Evolutionary conservation across 2,888 invertebrate genomes (phyloP).

Genomic region (Uloborus plumipes): DNA sequence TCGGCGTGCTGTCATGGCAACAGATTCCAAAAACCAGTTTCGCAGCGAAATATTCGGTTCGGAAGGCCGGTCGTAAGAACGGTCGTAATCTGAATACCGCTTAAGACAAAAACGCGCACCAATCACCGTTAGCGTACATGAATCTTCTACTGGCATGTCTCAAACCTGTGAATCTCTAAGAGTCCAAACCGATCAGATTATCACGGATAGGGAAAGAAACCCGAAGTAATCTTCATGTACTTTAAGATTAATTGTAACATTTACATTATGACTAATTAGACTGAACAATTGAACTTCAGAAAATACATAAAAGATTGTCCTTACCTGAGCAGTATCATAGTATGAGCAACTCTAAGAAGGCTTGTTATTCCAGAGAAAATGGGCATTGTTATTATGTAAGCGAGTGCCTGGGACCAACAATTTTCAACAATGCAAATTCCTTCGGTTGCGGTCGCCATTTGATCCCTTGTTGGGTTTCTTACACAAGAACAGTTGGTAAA

Average conservation of each 20-base stretch:
- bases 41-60: too few species aligned
- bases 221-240: too few species aligned
- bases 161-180: not conserved
- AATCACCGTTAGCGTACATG: not conserved
- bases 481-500: slow-evolving; percentile 42
- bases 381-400: slow-evolving; percentile 29
- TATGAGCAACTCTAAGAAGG: slow-evolving; percentile 22
- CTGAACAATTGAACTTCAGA: not conserved
- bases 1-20: too few species aligned
- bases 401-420: slow-evolving; percentile 33
- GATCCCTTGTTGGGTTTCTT: not conserved
- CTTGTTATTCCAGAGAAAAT: not conserved
- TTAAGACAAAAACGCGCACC: too few species aligned
- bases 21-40: too few species aligned
- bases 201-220: too few species aligned
- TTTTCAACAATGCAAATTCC: slow-evolving; percentile 24
- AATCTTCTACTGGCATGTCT: not conserved
- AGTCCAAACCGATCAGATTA: too few species aligned
- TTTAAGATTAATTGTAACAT: too few species aligned
- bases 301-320: not conserved
- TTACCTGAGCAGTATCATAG: slow-evolving; percentile 49
- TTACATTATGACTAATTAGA: too few species aligned
- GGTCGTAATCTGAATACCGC: too few species aligned
- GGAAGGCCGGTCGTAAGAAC: too few species aligned
- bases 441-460: slow-evolving; percentile 8